Base-by-base conservation (phyloP, 2,888 invertebrate species). In the Mythimna loreyi region DNA sequence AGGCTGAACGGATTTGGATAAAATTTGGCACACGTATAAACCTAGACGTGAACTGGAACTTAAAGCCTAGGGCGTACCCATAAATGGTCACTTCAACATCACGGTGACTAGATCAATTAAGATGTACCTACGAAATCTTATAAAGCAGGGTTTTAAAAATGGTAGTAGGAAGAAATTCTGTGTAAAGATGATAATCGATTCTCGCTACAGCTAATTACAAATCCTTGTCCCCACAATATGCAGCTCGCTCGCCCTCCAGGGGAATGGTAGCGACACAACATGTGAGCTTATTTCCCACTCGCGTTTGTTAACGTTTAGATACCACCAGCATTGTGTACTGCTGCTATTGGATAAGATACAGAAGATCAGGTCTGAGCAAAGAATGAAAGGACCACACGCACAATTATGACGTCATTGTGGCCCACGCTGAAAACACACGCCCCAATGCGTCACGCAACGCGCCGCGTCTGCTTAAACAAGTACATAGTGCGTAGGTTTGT, bases 261-360 rank as follows among this genome's bases (percentile, higher is more conserved):
- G 66, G 52, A 63, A 61, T 56, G 60, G 61, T 60, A 80, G 73
- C 66, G 74, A 73, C 79, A 71, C 77, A 80, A 71, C 75, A 75
- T 74, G 73, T 78, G 76, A 83, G 81, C 81, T 86, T 85, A 87
- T 83, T 85, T 78, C 78, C 75, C 74, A 75, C 69, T 72, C 76
- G 70, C 80, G 77, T 84, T 78, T 72, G 82, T 76, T 81, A 81
- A 82, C 73, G 81, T 74, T 82, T 72, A 81, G 75, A 79, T 83
- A 81, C 75, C 72, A 67, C 58, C 56, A 65, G 67, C 68, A 72
- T 71, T 74, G 74, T 77, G 80, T 78, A 76, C 72, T 47, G 40
- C 21, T 13, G 52, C 28, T 11, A 75, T 43, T 4, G 0, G 45
- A 19, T 36, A 45, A 8, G 9, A 0, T 9, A 16, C 21, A 75